Conservation (phyloP, 37 sponge, comb jelly and placozoan genomes). For the Oopsacas minuta region DNA sequence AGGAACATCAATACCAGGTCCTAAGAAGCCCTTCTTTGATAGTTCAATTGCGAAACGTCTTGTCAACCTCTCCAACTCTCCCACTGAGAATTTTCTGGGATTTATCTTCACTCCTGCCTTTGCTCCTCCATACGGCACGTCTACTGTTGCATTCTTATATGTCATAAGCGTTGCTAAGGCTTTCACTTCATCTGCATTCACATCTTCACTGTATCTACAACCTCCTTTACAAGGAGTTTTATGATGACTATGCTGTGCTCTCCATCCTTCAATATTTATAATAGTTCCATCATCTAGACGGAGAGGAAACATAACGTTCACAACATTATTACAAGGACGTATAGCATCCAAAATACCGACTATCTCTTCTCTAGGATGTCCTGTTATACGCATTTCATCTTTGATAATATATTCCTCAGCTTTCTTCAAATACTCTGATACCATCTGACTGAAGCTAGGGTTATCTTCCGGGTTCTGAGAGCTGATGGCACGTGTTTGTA, state of each 20-base stretch:
- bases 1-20: constrained; percentile 94
- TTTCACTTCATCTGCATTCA: constrained; percentile 79
- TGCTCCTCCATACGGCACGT: constrained; percentile 97
- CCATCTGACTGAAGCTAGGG: background rate
- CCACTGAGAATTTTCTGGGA: constrained; percentile 63
- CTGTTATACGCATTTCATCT: background rate
- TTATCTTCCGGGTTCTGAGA: background rate
- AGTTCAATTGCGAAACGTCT: constrained; percentile 89
- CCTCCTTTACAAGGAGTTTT: constrained; percentile 96
- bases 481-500: background rate
- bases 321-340: constrained; percentile 71
- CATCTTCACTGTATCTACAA: constrained; percentile 68
- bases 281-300: constrained; percentile 64
- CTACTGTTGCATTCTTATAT: constrained; percentile 95
- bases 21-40: constrained; percentile 97
- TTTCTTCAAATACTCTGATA: background rate
- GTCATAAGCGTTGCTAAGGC: constrained; percentile 96
- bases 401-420: constrained; percentile 10
- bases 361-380: background rate
- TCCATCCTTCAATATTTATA: constrained; percentile 75
- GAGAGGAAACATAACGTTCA: constrained; percentile 61
- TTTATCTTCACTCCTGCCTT: constrained; percentile 95
- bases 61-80: constrained; percentile 90
- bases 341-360: constrained; percentile 53
- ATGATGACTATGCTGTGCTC: constrained; percentile 95